Evolutionary conservation across 1,140 invertebrate species (phyloP).

Genomic region (Cryptotermes secundus): DNA sequence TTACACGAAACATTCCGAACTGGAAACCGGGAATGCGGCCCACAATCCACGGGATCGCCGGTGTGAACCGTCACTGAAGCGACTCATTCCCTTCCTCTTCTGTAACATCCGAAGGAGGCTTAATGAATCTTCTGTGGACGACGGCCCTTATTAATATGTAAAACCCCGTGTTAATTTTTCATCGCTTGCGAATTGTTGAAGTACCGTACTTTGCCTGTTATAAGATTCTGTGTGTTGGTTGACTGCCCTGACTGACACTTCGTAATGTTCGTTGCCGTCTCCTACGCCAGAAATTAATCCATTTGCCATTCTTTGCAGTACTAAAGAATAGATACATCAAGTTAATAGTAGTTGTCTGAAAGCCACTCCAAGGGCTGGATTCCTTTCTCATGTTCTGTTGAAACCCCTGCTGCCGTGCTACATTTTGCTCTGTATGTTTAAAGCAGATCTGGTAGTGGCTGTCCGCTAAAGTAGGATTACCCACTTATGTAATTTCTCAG

Average conservation of each 20-base stretch:
- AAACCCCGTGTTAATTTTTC: background rate
- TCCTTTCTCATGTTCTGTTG: background rate
- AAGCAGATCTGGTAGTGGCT: too few relatives aligned
- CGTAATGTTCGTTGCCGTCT: background rate
- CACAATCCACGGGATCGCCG: background rate
- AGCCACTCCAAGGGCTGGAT: background rate
- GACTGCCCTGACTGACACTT: background rate
- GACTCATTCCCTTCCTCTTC: background rate
- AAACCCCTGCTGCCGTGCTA: too few relatives aligned
- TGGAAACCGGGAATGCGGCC: background rate
- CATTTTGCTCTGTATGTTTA: too few relatives aligned
- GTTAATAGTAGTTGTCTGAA: background rate
- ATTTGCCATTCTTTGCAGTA: background rate
- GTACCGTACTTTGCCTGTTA: background rate
- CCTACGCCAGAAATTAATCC: background rate
- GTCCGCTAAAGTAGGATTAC: too few relatives aligned
- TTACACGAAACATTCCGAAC: background rate
- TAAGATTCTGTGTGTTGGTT: background rate
- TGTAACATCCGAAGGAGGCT: background rate
- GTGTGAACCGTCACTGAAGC: too few relatives aligned
- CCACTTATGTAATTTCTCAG: too few relatives aligned
- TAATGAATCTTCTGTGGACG: background rate
- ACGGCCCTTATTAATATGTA: background rate
- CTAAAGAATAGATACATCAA: background rate
- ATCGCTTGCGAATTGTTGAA: background rate